Base-by-base conservation (phyloP, 23 tunicate species). In the Clavelina lepadiformis region DNA sequence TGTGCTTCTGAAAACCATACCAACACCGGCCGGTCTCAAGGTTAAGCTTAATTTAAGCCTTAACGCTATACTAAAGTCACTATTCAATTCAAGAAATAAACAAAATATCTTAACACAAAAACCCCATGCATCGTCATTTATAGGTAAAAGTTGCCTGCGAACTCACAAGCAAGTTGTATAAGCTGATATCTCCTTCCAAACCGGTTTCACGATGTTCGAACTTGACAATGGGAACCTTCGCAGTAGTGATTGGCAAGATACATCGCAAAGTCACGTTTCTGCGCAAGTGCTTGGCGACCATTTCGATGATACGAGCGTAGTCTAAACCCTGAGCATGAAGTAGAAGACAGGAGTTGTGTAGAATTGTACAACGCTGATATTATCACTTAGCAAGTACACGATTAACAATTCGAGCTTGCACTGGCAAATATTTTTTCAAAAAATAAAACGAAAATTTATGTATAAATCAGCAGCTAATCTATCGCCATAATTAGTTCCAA, bases 201-300 rank as follows among this genome's bases (percentile, higher is more conserved):
- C 70, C 68, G 25, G 67, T 61, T 13, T 35, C 25, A 25, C 58
- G 74, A 28, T 73, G 82, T 13, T 75, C 51, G 56, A 94, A 94
- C 72, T 94, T 94, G 0, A 94, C 99, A 31, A 94, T 94, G 24
- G 99, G 99, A 21, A 94, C 95, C 59, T 86, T 94, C 0, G 99
- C 99, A 0, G 91, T 80, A 28, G 99, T 86, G 61, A 94, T 94
- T 1, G 95, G 81, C 28, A 86, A 70, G 62, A 94, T 75, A 29
- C 81, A 50, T 19, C 71, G 31, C 28, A 87, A 46, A 18, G 58
- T 73, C 2, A 3, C 7, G 51, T 81, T 51, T 28, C 57, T 75
- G 5, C 94, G 80, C 25, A 94, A 63, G 0, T 57, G 57, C 28
- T 75, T 60, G 7, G 94, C 88, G 20, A 93, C 76, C 0, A 62